phyloP scores from a whole-genome alignment of 2,113 vertebrate genomes.

The Zapornia atra region DNA sequence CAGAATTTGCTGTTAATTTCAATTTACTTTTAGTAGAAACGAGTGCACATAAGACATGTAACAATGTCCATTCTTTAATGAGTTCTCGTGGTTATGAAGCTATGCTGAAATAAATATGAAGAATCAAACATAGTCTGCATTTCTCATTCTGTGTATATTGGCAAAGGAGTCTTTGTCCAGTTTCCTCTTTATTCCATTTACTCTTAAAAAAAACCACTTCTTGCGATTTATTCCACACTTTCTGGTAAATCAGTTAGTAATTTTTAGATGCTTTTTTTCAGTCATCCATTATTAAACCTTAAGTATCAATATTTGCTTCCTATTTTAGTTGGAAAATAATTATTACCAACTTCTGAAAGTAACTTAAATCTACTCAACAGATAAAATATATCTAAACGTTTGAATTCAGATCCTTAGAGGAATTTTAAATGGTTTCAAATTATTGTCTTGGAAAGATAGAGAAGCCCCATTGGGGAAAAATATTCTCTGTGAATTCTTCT shows the following conservation, averaged over 20 bases:
- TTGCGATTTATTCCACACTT: not conserved
- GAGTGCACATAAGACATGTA: not conserved
- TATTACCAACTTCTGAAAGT: not conserved
- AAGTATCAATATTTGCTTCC: not conserved
- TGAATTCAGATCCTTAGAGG: not conserved
- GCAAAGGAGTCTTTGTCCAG: not conserved
- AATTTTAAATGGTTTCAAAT: not conserved
- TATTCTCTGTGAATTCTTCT: not conserved
- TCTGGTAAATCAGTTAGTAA: not conserved
- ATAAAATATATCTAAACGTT: not conserved
- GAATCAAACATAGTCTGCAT: not conserved
- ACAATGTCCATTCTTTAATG: not conserved
- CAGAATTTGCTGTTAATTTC: not conserved
- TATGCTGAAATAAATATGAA: not conserved
- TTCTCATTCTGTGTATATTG: not conserved
- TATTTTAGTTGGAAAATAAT: not conserved
- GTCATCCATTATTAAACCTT: not conserved
- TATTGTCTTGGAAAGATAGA: not conserved
- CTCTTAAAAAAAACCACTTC: not conserved
- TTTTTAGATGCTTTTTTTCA: not conserved
- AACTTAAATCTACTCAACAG: not conserved
- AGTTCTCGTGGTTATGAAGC: not conserved
- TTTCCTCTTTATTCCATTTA: not conserved
- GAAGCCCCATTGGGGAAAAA: rapidly evolving
- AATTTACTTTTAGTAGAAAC: not conserved